Evolutionary conservation across 2,113 vertebrate genomes (phyloP), one percentile per base, ranked within the genome.

Genomic region (Piliocolobus tephrosceles): DNA sequence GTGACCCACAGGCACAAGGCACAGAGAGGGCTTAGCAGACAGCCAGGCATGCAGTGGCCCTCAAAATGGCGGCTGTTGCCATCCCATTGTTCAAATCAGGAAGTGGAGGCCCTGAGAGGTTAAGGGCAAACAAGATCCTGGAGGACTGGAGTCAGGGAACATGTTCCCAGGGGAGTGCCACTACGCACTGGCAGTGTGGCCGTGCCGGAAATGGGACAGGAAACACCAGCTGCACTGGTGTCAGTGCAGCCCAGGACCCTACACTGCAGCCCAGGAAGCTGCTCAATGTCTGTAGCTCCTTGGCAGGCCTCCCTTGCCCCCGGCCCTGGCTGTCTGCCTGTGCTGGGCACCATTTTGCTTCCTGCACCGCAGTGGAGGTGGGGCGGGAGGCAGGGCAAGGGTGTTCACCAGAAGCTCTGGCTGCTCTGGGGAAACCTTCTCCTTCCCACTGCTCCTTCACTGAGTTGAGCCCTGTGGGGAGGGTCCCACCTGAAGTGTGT

Each of bases 151-250:
- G 6, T 40, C 66, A 22, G 32, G 52, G 17, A 38, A 8, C 12
- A 40, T 5, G 40, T 10, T 38, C 47, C 1, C 6, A 23, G 6
- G 22, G 16, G 8, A 38, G 10, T 12, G 25, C 32, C n/a, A 0
- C 4, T 8, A 2, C 0, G 23, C 1, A 1, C 32, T 4, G 8
- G 45, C 52, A 25, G 18, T 75, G 27, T 30, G 61, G n/a, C 32
- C 47, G 22, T 32, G 1, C 0, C 0, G 30, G 9, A 16, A 23
- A 11, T 7, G 8, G 0, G 5, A 16, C 25, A 25, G 16, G 61
- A 35, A 61, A 30, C 73, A 25, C 10, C 45, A 4, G 2, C 13
- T 4, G 8, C 25, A 3, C 25, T 1, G 2, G 81, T 18, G 2
- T 6, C 0, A 3, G 23, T 16, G 32, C 47, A 32, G 35, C 20